Percentiles rank a stretch among this genome's conserved stretches.
Evolutionary conservation across 2,888 invertebrate species (phyloP).

Genomic region (Drosophila atroscutellata): DNA sequence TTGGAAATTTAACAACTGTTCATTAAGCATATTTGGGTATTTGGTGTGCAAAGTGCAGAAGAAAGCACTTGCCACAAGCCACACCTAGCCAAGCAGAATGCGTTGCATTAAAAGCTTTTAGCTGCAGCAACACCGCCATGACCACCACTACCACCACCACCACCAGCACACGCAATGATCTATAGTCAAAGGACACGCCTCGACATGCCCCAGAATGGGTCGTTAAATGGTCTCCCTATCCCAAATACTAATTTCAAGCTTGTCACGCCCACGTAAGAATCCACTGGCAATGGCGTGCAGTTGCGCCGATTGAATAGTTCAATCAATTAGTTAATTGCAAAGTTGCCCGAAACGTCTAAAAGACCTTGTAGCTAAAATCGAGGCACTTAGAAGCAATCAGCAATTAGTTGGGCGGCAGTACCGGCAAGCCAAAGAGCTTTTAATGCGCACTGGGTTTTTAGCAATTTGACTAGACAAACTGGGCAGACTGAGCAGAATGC

Average conservation of each 20-base stretch:
- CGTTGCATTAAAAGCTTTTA: constrained; percentile 71
- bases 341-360: constrained; percentile 51
- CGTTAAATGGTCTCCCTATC: constrained; percentile 42
- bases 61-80: constrained; percentile 3
- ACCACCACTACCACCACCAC: constrained; percentile 16
- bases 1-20: constrained; percentile 20
- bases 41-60: constrained; percentile 1
- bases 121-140: constrained; percentile 17
- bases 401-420: constrained; percentile 61
- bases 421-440: constrained; percentile 51
- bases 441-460: constrained; percentile 47
- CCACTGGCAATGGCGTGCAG: constrained; percentile 48
- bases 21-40: constrained; percentile 54
- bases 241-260: constrained; percentile 47
- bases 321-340: constrained; percentile 78
- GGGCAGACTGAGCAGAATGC: neutral
- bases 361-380: constrained; percentile 64
- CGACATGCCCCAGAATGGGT: constrained; percentile 29
- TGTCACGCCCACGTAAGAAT: constrained; percentile 57
- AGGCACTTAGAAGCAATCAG: constrained; percentile 71
- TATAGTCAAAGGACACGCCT: constrained; percentile 30
- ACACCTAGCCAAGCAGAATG: constrained; percentile 31
- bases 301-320: constrained; percentile 75
- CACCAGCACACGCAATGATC: constrained; percentile 46
- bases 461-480: constrained; percentile 16